Evolutionary conservation across 2,797 vertebrate genomes (phyloP), one percentile per base, ranked within the genome.

Genomic region (Falco cherrug): DNA sequence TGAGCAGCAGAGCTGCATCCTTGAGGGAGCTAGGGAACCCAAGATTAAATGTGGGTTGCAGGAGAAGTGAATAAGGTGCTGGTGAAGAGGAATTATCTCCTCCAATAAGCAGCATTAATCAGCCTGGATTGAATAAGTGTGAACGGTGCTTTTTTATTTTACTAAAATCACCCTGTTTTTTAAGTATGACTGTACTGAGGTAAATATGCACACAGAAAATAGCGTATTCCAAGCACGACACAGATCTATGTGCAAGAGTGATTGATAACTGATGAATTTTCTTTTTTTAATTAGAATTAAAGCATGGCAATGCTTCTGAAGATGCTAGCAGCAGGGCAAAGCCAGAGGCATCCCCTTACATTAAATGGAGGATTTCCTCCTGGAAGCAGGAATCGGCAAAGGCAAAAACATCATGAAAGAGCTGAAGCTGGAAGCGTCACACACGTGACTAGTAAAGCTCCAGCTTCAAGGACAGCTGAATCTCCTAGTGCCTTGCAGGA

Each of bases 341-440:
- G 77, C 94, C 87, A 84, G 79, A 65, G 84, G 90, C 86, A 82
- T 76, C 31, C 53, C 43, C 75, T 20, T 61, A 31, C 35, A 68
- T 75, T 81, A 90, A 90, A 57, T 45, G 41, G 45, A 60, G 13
- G 15, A 68, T 95, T 95, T 92, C 73, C 50, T 89, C 16, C 65
- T 84, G 69, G 61, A 94, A 95, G 74, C 20, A 84, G 53, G 45
- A 95, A 75, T 41, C 57, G 20, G 12, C 0, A 2, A 89, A 69
- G 69, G 37, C 74, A 81, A 67, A 86, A n/a, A 10, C 22, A n/a
- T 57, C 31, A 53, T 54, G 41, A 92, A 93, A 92, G 61, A 37
- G 31, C 14, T 70, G 79, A 70, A 81, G 56, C 43, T 77, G 65
- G 60, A 81, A 88, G 41, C 33, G 13, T 45, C 5, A 2, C 7